Evolutionary conservation across 2,888 invertebrate genomes (phyloP).

Genomic region (Hypomecis punctinalis): DNA sequence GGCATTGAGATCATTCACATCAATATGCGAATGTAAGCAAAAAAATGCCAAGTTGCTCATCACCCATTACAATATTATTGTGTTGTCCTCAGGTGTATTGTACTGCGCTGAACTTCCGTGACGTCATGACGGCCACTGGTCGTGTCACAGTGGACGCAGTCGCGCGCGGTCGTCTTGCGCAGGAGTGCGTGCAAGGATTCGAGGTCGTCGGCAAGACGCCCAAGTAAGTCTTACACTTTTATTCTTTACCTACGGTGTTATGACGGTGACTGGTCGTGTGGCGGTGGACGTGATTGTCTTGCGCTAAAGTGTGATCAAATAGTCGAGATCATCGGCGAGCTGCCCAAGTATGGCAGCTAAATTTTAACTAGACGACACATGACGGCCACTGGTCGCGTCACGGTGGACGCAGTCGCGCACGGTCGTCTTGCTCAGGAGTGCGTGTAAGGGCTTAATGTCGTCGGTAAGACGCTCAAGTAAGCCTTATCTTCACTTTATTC

Average conservation of each 20-base stretch:
- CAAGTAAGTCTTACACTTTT: conserved; percentile 60
- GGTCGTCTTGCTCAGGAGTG: conserved; percentile 87
- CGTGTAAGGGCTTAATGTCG: conserved; percentile 88
- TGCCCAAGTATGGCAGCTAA: too few species aligned
- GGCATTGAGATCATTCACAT: too few species aligned
- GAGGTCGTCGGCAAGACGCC: conserved; percentile 87
- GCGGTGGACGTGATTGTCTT: too few species aligned
- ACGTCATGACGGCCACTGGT: conserved; percentile 97
- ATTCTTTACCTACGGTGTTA: too few species aligned
- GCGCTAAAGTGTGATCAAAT: too few species aligned
- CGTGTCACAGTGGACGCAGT: conserved; percentile 94
- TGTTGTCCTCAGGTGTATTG: conserved; percentile 85
- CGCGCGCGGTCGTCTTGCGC: conserved; percentile 86
- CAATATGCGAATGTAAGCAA: too few species aligned
- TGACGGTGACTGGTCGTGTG: too few species aligned
- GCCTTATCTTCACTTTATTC: conserved; percentile 33
- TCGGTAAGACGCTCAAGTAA: conserved; percentile 83
- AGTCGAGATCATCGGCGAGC: too few species aligned
- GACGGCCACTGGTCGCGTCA: conserved; percentile 96
- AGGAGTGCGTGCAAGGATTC: conserved; percentile 88
- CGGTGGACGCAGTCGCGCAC: conserved; percentile 91
- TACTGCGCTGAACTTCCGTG: conserved; percentile 95
- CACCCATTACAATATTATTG: too few species aligned
- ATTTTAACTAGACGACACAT: conserved; percentile 88
- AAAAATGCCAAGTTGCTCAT: too few species aligned